These are phyloP conservation scores for Philotrypesis tridentata DNA, from an alignment of 1,140 invertebrate genomes.

Conservation along the genomic window DNA sequence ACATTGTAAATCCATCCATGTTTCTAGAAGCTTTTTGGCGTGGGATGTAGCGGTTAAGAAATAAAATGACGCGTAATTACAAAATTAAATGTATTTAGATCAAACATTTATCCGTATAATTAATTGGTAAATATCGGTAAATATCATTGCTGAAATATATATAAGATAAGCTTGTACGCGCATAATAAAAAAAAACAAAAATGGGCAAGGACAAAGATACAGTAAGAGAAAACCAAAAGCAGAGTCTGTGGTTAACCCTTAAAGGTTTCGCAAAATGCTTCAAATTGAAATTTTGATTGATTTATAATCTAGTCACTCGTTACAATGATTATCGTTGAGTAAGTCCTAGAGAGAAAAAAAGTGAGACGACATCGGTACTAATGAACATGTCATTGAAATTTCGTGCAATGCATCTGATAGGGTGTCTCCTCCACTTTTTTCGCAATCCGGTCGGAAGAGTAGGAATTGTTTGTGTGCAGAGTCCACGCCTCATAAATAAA, in stretches of 20 bases:
- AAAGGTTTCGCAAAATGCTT: constrained; percentile 24
- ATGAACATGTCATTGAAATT: constrained; percentile 33
- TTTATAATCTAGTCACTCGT: constrained; percentile 18
- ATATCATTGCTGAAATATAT: constrained; percentile 42
- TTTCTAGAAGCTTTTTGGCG: constrained; percentile 34
- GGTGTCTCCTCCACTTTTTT: constrained; percentile 28
- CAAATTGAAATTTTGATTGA: constrained; percentile 32
- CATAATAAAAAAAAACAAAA: constrained; percentile 50
- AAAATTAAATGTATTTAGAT: constrained; percentile 45
- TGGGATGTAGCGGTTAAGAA: constrained; percentile 36
- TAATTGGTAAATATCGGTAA: constrained; percentile 37
- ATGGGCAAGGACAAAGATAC: constrained; percentile 5
- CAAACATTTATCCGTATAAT: constrained; percentile 37
- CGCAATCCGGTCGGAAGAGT: constrained; percentile 12
- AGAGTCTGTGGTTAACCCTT: constrained; percentile 14
- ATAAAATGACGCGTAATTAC: constrained; percentile 44
- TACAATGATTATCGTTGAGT: constrained; percentile 33
- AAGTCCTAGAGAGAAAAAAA: constrained; percentile 20
- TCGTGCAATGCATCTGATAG: constrained; percentile 28
- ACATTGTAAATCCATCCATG: constrained; percentile 28
- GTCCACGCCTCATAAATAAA: constrained; percentile 51
- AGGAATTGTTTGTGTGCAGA: constrained; percentile 40
- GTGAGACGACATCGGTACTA: constrained; percentile 15
- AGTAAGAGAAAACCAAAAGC: constrained; percentile 32
- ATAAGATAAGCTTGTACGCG: constrained; percentile 36